Evolutionary conservation across 2,113 vertebrate genomes (phyloP), one percentile per base, ranked within the genome.

Genomic region (Ellobius talpinus): DNA sequence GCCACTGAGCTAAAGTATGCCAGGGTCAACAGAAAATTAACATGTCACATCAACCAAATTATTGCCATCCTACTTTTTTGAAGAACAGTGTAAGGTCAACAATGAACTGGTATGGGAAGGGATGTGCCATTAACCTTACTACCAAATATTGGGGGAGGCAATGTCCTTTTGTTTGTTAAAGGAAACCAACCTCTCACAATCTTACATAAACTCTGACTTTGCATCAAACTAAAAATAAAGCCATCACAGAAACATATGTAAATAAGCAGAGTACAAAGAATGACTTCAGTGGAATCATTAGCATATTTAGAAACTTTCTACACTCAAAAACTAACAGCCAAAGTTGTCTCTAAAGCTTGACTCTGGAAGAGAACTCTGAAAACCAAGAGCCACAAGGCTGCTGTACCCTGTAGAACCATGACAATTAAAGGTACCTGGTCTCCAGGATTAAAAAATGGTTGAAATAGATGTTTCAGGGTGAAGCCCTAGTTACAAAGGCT

Each of bases 151-250:
- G 14, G 31, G 26, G 31, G 77, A 52, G 17, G 39, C 14, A 31
- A 89, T 52, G 39, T 47, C 42, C 82, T n/a, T 13, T 3, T 66
- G n/a, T 61, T 78, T 77, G 33, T 31, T 52, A 70, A 68, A 94
- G 55, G 78, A 78, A 95, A 82, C 6, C 10, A 58, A 5, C 39
- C 33, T 39, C 19, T 65, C 70, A 70, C 68, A 63, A 17, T 84
- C n/a, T 63, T 84, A 84, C 13, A 63, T 42, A 29, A 29, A 84
- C 63, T 73, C 47, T n/a, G 85, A 90, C 66, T 88, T 76, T 84
- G 89, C 29, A 74, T 55, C 21, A 68, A 76, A 79, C 24, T 85
- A 65, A 96, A 90, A 91, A 70, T 6, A 74, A 84, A 87, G n/a
- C 7, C 0, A 58, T 26, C 52, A 58, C 33, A 92, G 65, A 23